A percentile compares a stretch with the other conserved stretches of the same genome.
phyloP scores from a whole-genome alignment of 2,797 vertebrate genomes.

The Hippocampus kuda region DNA sequence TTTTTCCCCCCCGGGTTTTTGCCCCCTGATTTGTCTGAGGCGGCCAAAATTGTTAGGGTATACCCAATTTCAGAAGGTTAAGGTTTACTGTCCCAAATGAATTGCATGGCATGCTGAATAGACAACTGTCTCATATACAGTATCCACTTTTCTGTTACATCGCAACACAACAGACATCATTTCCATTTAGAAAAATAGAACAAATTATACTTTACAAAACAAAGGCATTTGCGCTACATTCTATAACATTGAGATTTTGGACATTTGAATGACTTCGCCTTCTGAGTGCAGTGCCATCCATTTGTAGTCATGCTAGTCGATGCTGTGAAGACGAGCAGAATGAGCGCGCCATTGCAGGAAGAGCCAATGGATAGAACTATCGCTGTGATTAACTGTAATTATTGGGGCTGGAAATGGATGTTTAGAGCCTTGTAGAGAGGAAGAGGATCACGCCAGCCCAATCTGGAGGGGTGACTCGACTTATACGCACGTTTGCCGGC shows the following conservation, averaged over 20 bases:
- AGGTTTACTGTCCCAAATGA: not conserved
- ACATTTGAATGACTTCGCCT: constrained; percentile 13
- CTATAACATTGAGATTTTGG: constrained; percentile 7
- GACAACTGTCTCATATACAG: not conserved
- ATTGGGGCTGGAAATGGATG: constrained; percentile 56
- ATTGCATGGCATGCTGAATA: not conserved
- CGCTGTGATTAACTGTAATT: constrained; percentile 64
- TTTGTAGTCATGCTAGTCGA: constrained; percentile 23
- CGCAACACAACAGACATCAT: not conserved
- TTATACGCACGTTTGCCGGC: constrained; percentile 36
- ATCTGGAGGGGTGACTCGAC: constrained; percentile 45
- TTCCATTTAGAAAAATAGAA: not conserved
- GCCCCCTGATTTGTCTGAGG: not conserved
- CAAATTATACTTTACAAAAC: constrained; percentile 24
- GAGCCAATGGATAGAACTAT: constrained; percentile 50
- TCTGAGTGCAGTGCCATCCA: constrained; percentile 6
- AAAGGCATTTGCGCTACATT: constrained; percentile 5
- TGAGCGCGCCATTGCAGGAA: constrained; percentile 55
- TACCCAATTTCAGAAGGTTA: not conserved
- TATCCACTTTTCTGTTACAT: not conserved
- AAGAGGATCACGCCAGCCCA: constrained; percentile 48
- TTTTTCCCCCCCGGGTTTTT: not conserved
- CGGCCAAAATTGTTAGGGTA: not conserved
- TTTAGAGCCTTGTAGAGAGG: constrained; percentile 57
- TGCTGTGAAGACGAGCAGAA: constrained; percentile 31